Evolutionary conservation across 2,888 invertebrate genomes (phyloP).

Genomic region (Cataglyphis livida): DNA sequence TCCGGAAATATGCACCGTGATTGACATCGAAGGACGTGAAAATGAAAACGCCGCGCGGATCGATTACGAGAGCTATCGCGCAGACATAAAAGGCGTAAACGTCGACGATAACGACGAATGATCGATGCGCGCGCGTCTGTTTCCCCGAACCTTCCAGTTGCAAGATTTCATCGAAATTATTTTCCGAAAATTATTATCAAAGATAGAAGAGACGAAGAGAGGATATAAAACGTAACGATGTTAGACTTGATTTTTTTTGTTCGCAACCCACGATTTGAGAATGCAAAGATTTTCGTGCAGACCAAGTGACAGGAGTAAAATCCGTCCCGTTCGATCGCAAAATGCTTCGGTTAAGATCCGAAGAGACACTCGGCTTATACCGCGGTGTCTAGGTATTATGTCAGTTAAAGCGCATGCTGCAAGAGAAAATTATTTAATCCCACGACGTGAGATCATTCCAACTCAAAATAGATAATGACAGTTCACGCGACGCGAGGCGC

Average conservation of each 20-base stretch:
- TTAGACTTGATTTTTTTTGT: background rate
- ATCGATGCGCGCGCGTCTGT: slow-evolving; percentile 22
- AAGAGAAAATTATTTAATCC: slow-evolving; percentile 66
- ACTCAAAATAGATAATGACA: slow-evolving; percentile 74
- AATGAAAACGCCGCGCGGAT: slow-evolving; percentile 51
- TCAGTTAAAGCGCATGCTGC: slow-evolving; percentile 41
- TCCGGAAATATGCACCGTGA: background rate
- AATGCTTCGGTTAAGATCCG: background rate
- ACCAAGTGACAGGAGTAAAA: background rate
- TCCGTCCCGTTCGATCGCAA: background rate
- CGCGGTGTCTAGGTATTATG: slow-evolving; percentile 55
- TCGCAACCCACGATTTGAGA: background rate
- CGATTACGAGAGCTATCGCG: slow-evolving; percentile 62
- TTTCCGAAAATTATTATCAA: background rate
- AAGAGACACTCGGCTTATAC: slow-evolving; percentile 17
- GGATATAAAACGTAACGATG: background rate
- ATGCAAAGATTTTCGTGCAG: background rate
- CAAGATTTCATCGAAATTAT: background rate
- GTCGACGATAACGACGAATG: slow-evolving; percentile 31
- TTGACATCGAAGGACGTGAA: slow-evolving; percentile 4
- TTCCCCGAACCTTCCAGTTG: background rate
- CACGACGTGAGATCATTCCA: slow-evolving; percentile 68
- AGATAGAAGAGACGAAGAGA: too few species aligned
- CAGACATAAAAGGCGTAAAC: slow-evolving; percentile 67
- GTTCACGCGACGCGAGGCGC: slow-evolving; percentile 16